phyloP scores from a whole-genome alignment of 2,113 vertebrate species.

The Oncorhynchus masou region DNA sequence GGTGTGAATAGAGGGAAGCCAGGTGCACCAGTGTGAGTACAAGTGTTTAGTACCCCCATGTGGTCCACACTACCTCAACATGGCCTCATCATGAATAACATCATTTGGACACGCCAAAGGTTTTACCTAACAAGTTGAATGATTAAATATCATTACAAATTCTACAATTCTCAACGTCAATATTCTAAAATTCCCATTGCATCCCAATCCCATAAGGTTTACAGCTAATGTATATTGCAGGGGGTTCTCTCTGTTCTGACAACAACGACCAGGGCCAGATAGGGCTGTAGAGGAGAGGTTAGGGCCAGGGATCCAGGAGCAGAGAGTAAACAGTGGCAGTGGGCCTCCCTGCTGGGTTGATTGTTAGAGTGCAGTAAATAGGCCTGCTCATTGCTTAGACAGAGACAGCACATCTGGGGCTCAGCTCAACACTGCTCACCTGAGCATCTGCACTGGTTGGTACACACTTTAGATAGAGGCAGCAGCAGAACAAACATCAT shows the following conservation, averaged over 20 bases:
- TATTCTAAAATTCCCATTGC: too few relatives aligned
- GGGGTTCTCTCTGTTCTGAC: neutral
- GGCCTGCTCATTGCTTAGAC: slow-evolving; percentile 16
- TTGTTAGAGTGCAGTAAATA: slow-evolving; percentile 69
- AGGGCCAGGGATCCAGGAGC: neutral
- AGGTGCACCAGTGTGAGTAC: slow-evolving; percentile 24
- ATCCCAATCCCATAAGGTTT: too few relatives aligned
- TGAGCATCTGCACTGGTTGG: slow-evolving; percentile 19
- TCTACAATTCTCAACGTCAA: too few relatives aligned
- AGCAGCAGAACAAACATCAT: too few relatives aligned
- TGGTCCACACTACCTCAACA: slow-evolving; percentile 23
- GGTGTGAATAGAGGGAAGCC: slow-evolving; percentile 67
- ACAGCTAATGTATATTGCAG: neutral
- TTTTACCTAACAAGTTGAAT: too few relatives aligned
- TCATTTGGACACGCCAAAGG: slow-evolving; percentile 1
- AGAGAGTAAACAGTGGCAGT: slow-evolving; percentile 61
- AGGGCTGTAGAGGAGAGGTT: neutral
- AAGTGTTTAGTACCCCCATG: neutral
- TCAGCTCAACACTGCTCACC: slow-evolving; percentile 33
- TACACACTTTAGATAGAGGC: too few relatives aligned
- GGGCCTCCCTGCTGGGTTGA: slow-evolving; percentile 59
- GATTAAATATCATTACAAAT: too few relatives aligned
- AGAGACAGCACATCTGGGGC: slow-evolving; percentile 51
- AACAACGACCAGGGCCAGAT: neutral
- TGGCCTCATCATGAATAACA: slow-evolving; percentile 21